Conservation (phyloP, 2,113 vertebrate genomes). For the Gallinago undulata region DNA sequence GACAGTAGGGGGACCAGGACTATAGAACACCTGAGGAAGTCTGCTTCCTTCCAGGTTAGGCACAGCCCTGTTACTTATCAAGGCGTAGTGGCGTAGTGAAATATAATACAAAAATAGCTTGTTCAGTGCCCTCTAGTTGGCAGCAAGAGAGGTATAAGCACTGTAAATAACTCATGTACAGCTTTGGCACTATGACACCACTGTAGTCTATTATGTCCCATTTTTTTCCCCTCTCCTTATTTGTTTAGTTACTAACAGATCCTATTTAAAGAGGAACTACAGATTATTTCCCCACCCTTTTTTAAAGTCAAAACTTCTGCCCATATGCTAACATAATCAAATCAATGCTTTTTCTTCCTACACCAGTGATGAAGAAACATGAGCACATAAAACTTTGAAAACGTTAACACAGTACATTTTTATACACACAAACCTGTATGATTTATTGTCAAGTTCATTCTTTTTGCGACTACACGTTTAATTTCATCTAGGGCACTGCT, state of each 20-base stretch:
- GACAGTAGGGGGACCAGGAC: neutral
- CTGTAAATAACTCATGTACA: neutral
- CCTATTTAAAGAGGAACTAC: neutral
- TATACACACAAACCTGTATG: constrained; percentile 66
- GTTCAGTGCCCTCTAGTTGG: neutral
- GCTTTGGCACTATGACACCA: neutral
- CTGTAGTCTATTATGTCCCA: neutral
- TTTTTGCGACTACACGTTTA: constrained; percentile 10
- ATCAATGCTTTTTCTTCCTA: neutral
- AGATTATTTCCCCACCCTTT: neutral
- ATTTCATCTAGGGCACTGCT: constrained; percentile 65
- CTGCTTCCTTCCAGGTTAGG: neutral
- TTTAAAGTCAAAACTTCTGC: neutral
- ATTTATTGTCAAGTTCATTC: neutral
- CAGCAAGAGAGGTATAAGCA: neutral
- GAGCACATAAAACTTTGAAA: neutral
- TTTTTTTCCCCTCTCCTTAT: neutral
- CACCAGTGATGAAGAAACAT: neutral
- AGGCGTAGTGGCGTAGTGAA: too few species aligned
- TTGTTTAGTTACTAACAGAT: neutral
- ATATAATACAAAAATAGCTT: neutral
- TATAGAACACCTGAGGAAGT: neutral
- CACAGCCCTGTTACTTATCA: neutral
- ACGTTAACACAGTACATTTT: neutral
- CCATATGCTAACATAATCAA: neutral